These are phyloP conservation scores for Tadarida brasiliensis DNA, from an alignment of 2,797 vertebrate genomes.

Conservation along the genomic window DNA sequence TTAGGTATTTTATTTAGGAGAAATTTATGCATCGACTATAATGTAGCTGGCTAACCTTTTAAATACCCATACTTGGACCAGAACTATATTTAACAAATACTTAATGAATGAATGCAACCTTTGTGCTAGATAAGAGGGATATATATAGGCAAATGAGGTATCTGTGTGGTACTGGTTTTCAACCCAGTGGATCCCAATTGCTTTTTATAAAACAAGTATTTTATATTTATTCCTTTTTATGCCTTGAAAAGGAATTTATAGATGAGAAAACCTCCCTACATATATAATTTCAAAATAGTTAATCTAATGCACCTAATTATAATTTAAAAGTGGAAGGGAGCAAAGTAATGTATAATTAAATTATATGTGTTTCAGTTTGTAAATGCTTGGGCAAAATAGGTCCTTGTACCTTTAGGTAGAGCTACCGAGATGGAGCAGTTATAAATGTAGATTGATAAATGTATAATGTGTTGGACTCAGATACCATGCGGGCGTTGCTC, in stretches of 20 bases:
- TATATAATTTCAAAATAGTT: conserved; percentile 14
- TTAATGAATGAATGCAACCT: neutral
- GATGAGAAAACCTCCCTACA: neutral
- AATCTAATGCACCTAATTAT: neutral
- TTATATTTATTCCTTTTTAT: conserved; percentile 31
- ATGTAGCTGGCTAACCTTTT: neutral
- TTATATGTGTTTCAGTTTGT: neutral
- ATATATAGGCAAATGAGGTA: neutral
- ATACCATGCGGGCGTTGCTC: neutral
- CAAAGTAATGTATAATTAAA: neutral
- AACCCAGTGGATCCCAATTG: neutral
- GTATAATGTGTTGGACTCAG: neutral
- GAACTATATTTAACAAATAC: neutral
- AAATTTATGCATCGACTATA: neutral
- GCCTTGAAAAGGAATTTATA: conserved; percentile 34
- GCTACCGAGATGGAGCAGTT: neutral
- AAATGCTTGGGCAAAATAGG: neutral
- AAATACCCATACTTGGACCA: neutral
- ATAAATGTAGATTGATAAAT: neutral
- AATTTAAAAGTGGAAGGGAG: neutral
- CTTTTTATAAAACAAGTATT: neutral
- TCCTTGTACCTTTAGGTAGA: neutral
- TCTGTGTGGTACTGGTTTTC: neutral
- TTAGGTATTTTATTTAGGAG: conserved; percentile 43
- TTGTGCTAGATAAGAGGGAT: neutral